Evolutionary conservation across 2,888 invertebrate species (phyloP), one percentile per base, ranked within the genome.

Genomic region (Apeira syringaria): DNA sequence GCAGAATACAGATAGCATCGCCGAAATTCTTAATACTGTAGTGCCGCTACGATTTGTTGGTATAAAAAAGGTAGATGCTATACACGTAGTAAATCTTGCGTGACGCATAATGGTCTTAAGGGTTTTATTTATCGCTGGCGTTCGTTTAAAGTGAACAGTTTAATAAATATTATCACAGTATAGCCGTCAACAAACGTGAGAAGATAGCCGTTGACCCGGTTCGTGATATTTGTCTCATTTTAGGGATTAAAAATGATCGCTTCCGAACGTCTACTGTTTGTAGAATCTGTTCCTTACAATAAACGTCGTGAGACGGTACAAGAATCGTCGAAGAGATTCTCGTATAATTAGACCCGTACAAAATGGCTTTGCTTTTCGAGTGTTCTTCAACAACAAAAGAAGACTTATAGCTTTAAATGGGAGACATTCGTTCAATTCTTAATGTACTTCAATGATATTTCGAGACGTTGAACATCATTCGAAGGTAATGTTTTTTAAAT

Each of bases 81-180:
- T 79, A 74, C 77, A 74, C 77, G 75, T 64, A 73, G 77, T 88
- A 88, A 88, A 88, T 89, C 88, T 85, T 73, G 74, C 76, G 80
- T 82, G 85, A 86, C 86, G 75, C 71, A 73, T 84, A 83, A 84
- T 83, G 78, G 79, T 79, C 75, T 76, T 75, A 77, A 71, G 74
- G 66, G 77, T 80, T 53, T 68, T 88, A 87, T 89, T 88, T 88
- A 89, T 88, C 61, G 76, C 65, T 61, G 76, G 68, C 74, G 72
- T 77, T 76, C 80, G 80, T 77, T 81, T 74, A 73, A 67, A 82
- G 72, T 79, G 80, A 85, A 84, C 79, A 78, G 75, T 86, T 88
- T 88, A 87, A 89, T 87, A 88, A 87, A 89, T 86, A 86, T 86
- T 86, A 88, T 89, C 86, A 84, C 85, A 83, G 76, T 86, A 75